Conservation (phyloP, 2,888 invertebrate genomes). For the Noctuana brunneofusca region DNA sequence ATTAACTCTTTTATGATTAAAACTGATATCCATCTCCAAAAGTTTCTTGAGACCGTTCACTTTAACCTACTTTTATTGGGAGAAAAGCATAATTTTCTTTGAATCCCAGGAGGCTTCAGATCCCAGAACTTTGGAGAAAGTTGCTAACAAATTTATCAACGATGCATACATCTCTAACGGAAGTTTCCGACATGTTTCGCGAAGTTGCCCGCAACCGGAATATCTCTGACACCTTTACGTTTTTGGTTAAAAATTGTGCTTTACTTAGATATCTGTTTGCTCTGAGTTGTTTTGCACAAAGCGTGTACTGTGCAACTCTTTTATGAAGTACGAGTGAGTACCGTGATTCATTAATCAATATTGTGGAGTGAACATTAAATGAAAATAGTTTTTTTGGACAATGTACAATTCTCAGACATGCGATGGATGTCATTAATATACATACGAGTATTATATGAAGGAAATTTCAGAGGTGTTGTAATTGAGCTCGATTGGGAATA, state of each 20-base stretch:
- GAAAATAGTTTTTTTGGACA: no score
- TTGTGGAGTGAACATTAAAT: no score
- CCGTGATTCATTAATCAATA: no score
- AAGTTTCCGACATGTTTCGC: constrained; percentile 34
- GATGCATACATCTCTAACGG: constrained; percentile 39
- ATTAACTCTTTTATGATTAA: not conserved
- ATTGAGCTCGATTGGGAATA: no score
- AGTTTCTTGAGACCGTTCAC: constrained; percentile 4
- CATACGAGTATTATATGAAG: no score
- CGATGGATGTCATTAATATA: no score
- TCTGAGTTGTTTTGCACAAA: not conserved
- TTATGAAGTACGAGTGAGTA: no score
- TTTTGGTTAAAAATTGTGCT: not conserved
- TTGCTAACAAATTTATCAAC: constrained; percentile 38
- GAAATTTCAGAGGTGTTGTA: no score
- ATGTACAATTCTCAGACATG: no score
- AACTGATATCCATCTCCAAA: not conserved
- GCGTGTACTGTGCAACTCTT: not conserved
- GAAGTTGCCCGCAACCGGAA: constrained; percentile 22
- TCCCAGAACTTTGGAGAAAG: constrained; percentile 34
- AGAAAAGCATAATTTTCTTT: constrained; percentile 36
- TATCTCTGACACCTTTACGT: constrained; percentile 15
- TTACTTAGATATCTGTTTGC: not conserved
- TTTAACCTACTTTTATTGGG: constrained; percentile 28
- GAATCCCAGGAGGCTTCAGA: constrained; percentile 37